Conservation (phyloP, 2,888 invertebrate species). For the Spisula subtruncata region DNA sequence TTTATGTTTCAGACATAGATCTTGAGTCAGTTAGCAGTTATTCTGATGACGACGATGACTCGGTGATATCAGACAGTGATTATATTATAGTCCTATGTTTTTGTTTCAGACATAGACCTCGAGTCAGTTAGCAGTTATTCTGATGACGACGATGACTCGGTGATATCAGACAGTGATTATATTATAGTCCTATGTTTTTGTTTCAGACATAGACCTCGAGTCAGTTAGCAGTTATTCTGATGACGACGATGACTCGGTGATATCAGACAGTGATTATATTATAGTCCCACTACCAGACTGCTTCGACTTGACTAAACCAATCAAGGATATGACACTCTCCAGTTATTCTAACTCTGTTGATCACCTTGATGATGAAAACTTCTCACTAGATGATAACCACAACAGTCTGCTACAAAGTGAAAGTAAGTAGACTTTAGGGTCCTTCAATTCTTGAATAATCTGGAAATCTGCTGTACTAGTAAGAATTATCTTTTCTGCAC, state of each 20-base stretch:
- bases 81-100: too few relatives aligned
- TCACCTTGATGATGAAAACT: conserved; percentile 52
- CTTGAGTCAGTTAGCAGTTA: too few relatives aligned
- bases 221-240: conserved; percentile 74
- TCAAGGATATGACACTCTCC: conserved; percentile 64
- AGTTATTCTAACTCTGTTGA: conserved; percentile 65
- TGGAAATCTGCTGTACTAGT: too few relatives aligned
- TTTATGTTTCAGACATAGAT: too few relatives aligned
- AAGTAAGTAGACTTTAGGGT: conserved; percentile 48
- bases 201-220: conserved; percentile 75
- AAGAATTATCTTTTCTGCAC: too few relatives aligned
- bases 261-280: conserved; percentile 86
- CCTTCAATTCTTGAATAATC: too few relatives aligned
- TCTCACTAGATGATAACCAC: conserved; percentile 74
- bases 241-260: conserved; percentile 77
- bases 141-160: too few relatives aligned
- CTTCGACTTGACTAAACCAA: conserved; percentile 83
- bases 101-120: too few relatives aligned
- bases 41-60: too few relatives aligned
- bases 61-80: too few relatives aligned
- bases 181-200: conserved; percentile 83
- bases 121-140: too few relatives aligned
- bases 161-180: too few relatives aligned
- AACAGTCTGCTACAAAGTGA: conserved; percentile 59
- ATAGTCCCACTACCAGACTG: conserved; percentile 87